Conservation (phyloP, 2,113 vertebrate species). For the Grammomys surdaster region DNA sequence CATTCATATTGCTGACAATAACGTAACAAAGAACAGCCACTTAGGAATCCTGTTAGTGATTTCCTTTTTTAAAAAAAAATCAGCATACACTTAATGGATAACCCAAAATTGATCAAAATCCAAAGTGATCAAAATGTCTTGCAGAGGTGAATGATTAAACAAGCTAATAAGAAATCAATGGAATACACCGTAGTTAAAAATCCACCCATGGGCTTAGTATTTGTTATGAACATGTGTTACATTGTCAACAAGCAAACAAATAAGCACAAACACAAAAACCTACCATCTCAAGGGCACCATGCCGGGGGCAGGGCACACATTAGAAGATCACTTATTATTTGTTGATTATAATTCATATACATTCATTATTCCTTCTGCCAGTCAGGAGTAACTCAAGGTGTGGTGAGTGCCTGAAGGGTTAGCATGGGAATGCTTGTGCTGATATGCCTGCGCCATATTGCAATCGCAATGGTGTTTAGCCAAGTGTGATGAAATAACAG, state of each 20-base stretch:
- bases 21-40: not conserved
- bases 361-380: not conserved
- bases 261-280: not conserved
- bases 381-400: not conserved
- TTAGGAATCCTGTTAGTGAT: not conserved
- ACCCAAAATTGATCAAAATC: not conserved
- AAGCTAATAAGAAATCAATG: not conserved
- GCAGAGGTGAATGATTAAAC: not conserved
- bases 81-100: not conserved
- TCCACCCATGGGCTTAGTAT: too few species aligned
- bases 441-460: not conserved
- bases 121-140: slow-evolving; percentile 5
- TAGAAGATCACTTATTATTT: not conserved
- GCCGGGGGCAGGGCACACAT: not conserved
- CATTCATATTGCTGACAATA: not conserved
- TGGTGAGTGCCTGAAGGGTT: not conserved
- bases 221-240: not conserved
- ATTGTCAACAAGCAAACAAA: not conserved
- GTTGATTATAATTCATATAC: not conserved
- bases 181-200: not conserved
- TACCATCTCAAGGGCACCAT: not conserved
- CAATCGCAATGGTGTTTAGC: not conserved
- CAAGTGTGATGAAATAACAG: not conserved
- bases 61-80: slow-evolving; percentile 49
- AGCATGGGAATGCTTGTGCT: not conserved